A percentile compares a stretch with the other conserved stretches of the same genome.
These are phyloP conservation scores for Aporrectodea caliginosa DNA, from an alignment of 1,140 invertebrate species.

Conservation along the genomic window DNA sequence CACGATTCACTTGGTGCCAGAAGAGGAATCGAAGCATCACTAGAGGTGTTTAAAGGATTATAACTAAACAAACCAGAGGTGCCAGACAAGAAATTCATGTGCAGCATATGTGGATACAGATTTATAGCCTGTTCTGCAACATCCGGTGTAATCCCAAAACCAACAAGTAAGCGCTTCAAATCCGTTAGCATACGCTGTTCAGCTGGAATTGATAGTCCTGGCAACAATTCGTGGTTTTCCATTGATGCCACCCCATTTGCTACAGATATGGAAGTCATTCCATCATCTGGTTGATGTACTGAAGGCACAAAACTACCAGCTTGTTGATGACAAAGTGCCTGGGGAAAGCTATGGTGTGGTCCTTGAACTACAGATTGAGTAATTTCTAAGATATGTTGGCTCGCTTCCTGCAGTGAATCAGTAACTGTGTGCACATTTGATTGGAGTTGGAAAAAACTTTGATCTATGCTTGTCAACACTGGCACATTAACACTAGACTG, in stretches of 20 bases:
- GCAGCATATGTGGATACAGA: background rate
- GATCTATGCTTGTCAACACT: too few species aligned
- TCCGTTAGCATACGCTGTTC: background rate
- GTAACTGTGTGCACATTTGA: too few species aligned
- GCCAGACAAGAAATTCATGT: too few species aligned
- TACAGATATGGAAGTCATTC: background rate
- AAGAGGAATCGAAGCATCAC: background rate
- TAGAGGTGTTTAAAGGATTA: background rate
- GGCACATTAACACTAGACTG: too few species aligned
- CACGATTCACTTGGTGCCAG: background rate
- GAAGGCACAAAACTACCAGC: background rate
- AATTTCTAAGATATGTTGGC: too few species aligned
- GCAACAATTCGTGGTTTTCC: background rate
- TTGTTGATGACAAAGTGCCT: too few species aligned
- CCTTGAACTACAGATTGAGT: too few species aligned
- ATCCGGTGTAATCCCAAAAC: background rate
- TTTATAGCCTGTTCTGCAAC: background rate
- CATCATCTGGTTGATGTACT: too few species aligned
- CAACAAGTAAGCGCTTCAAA: background rate
- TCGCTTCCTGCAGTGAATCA: too few species aligned
- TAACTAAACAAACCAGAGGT: too few species aligned
- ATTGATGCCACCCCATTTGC: background rate
- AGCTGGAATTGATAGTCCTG: background rate
- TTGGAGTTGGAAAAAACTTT: too few species aligned
- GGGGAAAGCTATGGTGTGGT: too few species aligned